Conservation (phyloP, 2,113 vertebrate genomes). For the Triplophysa dalaica region DNA sequence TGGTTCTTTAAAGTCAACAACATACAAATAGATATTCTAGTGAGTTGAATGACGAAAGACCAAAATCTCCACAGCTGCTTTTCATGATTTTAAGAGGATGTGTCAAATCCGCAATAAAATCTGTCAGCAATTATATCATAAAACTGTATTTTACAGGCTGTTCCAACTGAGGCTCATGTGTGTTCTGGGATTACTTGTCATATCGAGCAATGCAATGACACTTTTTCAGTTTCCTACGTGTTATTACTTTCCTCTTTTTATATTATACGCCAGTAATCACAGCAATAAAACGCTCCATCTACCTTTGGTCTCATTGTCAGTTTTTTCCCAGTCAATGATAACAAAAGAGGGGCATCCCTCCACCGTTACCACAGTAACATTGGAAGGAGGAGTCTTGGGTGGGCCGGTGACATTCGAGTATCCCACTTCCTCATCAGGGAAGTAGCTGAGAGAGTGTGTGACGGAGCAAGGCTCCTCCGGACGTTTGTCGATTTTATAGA, state of each 20-base stretch:
- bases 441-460: conserved; percentile 84
- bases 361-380: conserved; percentile 93
- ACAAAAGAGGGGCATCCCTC: conserved; percentile 94
- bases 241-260: too few relatives aligned
- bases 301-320: conserved; percentile 92
- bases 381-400: conserved; percentile 85
- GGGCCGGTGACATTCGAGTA: conserved; percentile 79
- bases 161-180: conserved; percentile 1
- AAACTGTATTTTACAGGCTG: neutral
- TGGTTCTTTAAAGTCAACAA: too few relatives aligned
- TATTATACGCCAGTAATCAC: neutral
- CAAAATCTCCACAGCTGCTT: neutral
- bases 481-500: conserved; percentile 87
- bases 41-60: neutral
- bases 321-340: conserved; percentile 90
- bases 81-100: neutral
- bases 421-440: conserved; percentile 78
- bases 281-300: conserved; percentile 30
- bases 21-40: neutral
- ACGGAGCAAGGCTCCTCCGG: conserved; percentile 91
- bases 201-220: too few relatives aligned
- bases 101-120: conserved; percentile 2
- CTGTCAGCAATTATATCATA: conserved; percentile 8
- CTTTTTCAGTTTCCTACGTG: too few relatives aligned
- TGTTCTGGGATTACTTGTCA: too few relatives aligned